A percentile compares a stretch with the other conserved stretches of the same genome.
phyloP scores from a whole-genome alignment of 2,113 vertebrate genomes.

The Catharus minimus region DNA sequence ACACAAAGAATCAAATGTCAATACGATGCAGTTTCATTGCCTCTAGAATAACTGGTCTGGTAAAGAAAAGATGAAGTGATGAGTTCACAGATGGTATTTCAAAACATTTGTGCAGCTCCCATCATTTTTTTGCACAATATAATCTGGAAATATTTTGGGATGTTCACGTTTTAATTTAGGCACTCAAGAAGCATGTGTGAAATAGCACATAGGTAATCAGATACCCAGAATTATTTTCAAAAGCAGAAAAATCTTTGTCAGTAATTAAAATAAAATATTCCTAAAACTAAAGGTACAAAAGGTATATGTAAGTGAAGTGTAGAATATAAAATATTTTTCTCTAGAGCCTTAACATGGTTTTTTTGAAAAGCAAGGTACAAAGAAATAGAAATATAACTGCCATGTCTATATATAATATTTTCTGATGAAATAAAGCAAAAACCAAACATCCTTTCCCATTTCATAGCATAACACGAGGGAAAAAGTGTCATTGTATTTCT shows the following conservation, averaged over 20 bases:
- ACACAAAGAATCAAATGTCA: not conserved
- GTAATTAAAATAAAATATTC: not conserved
- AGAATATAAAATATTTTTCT: not conserved
- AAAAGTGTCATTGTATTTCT: not conserved
- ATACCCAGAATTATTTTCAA: not conserved
- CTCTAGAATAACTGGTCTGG: not conserved
- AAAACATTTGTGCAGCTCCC: not conserved
- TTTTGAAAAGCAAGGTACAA: not conserved
- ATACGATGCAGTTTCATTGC: not conserved
- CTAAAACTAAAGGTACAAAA: not conserved
- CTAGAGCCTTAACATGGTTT: not conserved
- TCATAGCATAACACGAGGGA: not conserved
- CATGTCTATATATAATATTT: not conserved
- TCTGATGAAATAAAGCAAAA: not conserved
- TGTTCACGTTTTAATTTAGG: not conserved
- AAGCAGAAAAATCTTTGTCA: not conserved
- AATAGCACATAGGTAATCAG: not conserved
- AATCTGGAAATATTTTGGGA: not conserved
- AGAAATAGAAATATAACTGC: not conserved
- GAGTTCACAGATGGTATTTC: not conserved
- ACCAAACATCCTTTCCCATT: not conserved
- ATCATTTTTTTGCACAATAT: not conserved
- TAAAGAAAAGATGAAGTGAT: not conserved
- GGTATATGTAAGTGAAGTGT: not conserved
- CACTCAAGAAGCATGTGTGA: not conserved